Evolutionary conservation across 2,888 invertebrate genomes (phyloP), one percentile per base, ranked within the genome.

Genomic region (Steinernema hermaphroditum): DNA sequence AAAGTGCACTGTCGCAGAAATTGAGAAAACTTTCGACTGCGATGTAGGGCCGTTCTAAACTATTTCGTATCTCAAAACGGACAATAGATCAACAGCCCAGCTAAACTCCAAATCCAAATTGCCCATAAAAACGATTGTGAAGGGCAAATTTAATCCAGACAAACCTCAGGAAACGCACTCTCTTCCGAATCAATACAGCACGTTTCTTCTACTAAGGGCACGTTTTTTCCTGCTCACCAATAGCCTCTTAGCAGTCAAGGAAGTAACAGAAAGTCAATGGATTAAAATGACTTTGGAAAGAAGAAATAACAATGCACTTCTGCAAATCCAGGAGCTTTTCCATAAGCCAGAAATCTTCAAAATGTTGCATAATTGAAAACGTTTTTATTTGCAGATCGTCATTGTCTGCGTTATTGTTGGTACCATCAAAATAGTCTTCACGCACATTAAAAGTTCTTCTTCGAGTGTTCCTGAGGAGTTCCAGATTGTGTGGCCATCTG

Each of bases 401-500:
- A 32, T 62, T 14, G 62, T 62, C 62, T 62, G 62, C 34, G 14
- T 32, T 29, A 62, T 62, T 6, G 32, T 29, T 62, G 62, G 62
- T 2, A 34, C 32, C 12, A n/a, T 62, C 19, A 29, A 27, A n/a
- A 29, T 62, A 4, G 62, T 62, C 16, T 34, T 62, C 62, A 32
- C 62, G 16, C 14, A 62, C 62, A 62, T 34, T 16, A 62, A 62
- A 16, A 62, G 62, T 16, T 16, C 62, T 2, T 14, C 62, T 1
- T 62, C 62, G 2, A 62, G 1, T 4, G n/a, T 32, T 4, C 62
- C 62, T 6, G 27, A 34, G 14, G 62, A 62, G 4, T 62, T 27
- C 27, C 62, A 62, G 14, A 62, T 62, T 14, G 32, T 62, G 16
- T 62, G 62, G 62, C 62, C 62, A 8, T 62, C 62, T 1, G 62